Evolutionary conservation across 2,113 vertebrate species (phyloP).

Genomic region (Holacanthus passer): DNA sequence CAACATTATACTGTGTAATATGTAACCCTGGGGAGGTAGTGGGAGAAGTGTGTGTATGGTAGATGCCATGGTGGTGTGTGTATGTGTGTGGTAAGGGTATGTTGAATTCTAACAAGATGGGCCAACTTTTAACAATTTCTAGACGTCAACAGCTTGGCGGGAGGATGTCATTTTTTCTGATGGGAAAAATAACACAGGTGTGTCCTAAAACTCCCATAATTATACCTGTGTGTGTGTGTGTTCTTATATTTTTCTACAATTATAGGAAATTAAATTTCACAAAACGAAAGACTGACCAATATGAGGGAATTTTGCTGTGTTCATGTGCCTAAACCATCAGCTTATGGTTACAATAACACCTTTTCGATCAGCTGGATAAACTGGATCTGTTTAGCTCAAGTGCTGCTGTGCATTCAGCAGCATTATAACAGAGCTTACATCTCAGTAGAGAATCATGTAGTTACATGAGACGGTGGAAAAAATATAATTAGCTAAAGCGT

Average conservation of each 20-base stretch:
- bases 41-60: slow-evolving; percentile 3
- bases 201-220: background rate
- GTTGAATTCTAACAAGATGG: slow-evolving; percentile 1
- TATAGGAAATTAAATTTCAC: background rate
- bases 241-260: background rate
- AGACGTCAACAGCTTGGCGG: background rate
- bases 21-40: slow-evolving; percentile 49
- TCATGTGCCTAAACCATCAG: background rate
- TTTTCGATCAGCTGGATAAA: background rate
- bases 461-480: background rate
- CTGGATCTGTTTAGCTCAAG: background rate
- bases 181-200: background rate
- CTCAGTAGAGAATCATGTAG: background rate
- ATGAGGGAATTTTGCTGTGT: background rate
- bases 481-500: background rate
- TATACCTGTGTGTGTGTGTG: background rate
- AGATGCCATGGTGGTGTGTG: background rate
- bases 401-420: background rate
- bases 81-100: background rate
- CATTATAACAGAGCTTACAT: background rate
- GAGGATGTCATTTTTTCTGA: background rate
- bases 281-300: background rate
- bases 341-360: background rate
- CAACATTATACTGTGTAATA: slow-evolving; percentile 40
- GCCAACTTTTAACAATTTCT: background rate